phyloP scores from a whole-genome alignment of 2,113 vertebrate species.

The Syngnathoides biaculeatus region DNA sequence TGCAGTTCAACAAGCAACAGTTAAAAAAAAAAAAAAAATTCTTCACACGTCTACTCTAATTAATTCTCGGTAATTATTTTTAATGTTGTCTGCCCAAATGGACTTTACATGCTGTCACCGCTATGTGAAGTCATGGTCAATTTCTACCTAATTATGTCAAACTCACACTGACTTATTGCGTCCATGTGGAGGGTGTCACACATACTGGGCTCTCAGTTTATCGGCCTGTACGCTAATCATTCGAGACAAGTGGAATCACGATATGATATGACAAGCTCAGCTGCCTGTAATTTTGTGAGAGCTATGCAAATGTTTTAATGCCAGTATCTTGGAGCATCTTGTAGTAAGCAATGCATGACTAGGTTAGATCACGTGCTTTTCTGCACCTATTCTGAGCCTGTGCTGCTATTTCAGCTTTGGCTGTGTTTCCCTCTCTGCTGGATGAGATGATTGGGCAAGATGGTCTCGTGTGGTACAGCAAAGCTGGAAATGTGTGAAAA shows the following conservation, averaged over 20 bases:
- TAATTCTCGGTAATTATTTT: not conserved
- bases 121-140: not conserved
- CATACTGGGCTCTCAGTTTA: not conserved
- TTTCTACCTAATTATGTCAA: not conserved
- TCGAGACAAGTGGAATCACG: not conserved
- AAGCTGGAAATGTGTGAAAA: slow-evolving; percentile 48
- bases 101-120: not conserved
- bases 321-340: slow-evolving; percentile 18
- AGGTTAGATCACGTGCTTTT: slow-evolving; percentile 27
- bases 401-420: slow-evolving; percentile 44
- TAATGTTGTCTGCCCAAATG: too few relatives aligned
- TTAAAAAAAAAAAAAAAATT: not conserved
- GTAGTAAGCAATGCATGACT: slow-evolving; percentile 21
- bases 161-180: not conserved
- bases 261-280: slow-evolving; percentile 7
- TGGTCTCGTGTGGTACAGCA: slow-evolving; percentile 35
- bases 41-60: not conserved
- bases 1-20: not conserved
- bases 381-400: slow-evolving; percentile 33
- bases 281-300: slow-evolving; percentile 8
- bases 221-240: not conserved
- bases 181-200: not conserved
- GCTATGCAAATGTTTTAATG: not conserved
- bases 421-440: slow-evolving; percentile 17
- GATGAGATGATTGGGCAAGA: slow-evolving; percentile 40